Percentiles rank a stretch among this genome's conserved stretches.
These are phyloP conservation scores for Linnaemya tessellans DNA, from an alignment of 2,888 invertebrate genomes.

Conservation along the genomic window DNA sequence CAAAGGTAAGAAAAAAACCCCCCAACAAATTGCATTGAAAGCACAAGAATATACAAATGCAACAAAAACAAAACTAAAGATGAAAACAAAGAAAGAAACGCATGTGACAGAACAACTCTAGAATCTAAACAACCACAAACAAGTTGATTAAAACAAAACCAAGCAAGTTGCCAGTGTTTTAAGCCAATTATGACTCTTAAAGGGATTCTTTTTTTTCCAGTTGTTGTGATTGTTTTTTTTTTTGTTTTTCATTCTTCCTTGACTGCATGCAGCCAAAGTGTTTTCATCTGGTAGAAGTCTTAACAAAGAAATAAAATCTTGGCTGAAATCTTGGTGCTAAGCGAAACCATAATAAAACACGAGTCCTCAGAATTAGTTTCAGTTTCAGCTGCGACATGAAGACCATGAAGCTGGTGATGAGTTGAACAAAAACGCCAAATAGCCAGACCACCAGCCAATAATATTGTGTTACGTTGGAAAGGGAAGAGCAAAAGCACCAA, in stretches of 20 bases:
- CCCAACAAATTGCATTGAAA: slow-evolving; percentile 54
- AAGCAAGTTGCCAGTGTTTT: slow-evolving; percentile 59
- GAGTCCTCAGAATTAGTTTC: slow-evolving; percentile 47
- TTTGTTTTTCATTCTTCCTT: neutral
- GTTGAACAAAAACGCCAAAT: slow-evolving; percentile 22
- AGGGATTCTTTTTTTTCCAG: slow-evolving; percentile 18
- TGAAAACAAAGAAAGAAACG: slow-evolving; percentile 6
- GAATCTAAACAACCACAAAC: slow-evolving; percentile 48
- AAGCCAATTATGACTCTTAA: slow-evolving; percentile 66
- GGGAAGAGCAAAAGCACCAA: neutral
- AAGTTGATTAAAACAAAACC: slow-evolving; percentile 25
- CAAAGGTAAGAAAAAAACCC: slow-evolving; percentile 62
- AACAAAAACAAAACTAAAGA: slow-evolving; percentile 19
- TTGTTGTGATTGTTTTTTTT: neutral
- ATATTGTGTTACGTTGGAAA: slow-evolving; percentile 54
- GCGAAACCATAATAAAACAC: slow-evolving; percentile 61
- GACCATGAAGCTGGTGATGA: slow-evolving; percentile 35
- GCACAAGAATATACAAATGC: slow-evolving; percentile 5
- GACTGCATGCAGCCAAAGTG: slow-evolving; percentile 16
- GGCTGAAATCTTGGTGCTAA: neutral
- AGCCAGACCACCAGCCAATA: slow-evolving; percentile 68
- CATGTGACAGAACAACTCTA: neutral
- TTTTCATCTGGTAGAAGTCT: slow-evolving; percentile 15
- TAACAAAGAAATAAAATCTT: slow-evolving; percentile 15
- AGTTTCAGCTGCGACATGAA: slow-evolving; percentile 1